Base-by-base conservation (phyloP, 2,797 vertebrate genomes). In the Acrossocheilus wenchowensis region DNA sequence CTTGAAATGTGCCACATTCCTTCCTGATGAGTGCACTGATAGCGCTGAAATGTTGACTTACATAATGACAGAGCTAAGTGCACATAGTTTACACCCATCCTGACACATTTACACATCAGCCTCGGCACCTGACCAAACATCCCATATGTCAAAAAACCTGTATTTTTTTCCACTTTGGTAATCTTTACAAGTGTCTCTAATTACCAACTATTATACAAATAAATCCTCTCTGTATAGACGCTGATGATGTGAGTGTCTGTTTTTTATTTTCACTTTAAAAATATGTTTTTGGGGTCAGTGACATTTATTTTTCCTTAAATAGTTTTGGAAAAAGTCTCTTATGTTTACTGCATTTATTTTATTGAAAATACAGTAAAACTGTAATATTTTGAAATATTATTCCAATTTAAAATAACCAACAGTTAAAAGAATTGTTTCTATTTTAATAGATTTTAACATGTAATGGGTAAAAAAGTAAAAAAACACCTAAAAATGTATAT, bases 31-130 rank as follows among this genome's bases (percentile, higher is more conserved):
- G 85, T 77, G 84, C 79, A 82, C 82, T 89, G 89, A 91, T 87
- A 89, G 89, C 88, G 89, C 81, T 91, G 87, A 91, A 89, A 90
- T 89, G 89, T 89, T 90, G 86, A 90, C 90, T 88, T 87, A 89
- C 82, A 90, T 89, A 86, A 88, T 89, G 89, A 88, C 89, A 91
- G 84, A 84, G 72, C 82, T 90, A 88, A 89, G 88, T 89, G 81
- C 89, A 84, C 82, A 77, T 78, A 81, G 87, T 87, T 88, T 86
- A 91, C 87, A 86, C 73, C 89, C 80, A 89, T 86, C 80, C 71
- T 30, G 83, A 87, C 86, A 88, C 86, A 78, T 83, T 85, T 86
- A 71, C 84, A 78, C 84, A 88, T 78, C 82, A 69, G 30, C 77
- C 82, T 84, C 82, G 52, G 69, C 90, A 91, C 82, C 87, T 89